phyloP scores from a whole-genome alignment of 2,797 vertebrate species.

The Rhynchonycteris naso region DNA sequence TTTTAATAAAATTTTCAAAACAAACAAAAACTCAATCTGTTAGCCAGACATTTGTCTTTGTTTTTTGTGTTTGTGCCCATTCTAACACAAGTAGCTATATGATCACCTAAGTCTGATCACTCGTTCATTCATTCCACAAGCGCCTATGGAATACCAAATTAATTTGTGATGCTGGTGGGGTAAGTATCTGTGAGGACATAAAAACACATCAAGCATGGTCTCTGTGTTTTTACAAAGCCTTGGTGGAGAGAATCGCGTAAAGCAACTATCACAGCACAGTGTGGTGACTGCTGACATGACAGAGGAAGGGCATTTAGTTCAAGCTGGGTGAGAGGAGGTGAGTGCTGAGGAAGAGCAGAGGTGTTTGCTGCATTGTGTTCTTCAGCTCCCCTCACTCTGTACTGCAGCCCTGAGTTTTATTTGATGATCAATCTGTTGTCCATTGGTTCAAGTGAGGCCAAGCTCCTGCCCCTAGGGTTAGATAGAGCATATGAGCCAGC shows the following conservation, averaged over 20 bases:
- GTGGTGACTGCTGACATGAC: neutral
- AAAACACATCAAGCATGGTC: neutral
- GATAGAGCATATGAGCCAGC: neutral
- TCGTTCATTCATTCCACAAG: neutral
- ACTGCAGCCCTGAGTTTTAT: neutral
- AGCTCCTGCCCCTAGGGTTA: neutral
- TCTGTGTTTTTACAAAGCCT: neutral
- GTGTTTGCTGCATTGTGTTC: neutral
- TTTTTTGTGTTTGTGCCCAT: neutral
- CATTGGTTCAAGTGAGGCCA: neutral
- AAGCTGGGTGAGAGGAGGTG: neutral
- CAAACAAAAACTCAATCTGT: neutral
- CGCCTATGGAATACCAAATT: neutral
- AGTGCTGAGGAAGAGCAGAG: neutral
- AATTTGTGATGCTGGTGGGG: neutral
- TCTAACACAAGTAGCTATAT: neutral
- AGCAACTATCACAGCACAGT: neutral
- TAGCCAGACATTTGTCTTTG: conserved; percentile 3
- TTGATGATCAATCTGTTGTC: neutral
- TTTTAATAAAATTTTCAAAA: conserved; percentile 34
- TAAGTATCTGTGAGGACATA: neutral
- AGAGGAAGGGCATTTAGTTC: neutral
- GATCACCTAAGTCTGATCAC: neutral
- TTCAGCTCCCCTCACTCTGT: neutral
- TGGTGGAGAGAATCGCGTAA: neutral